Percentiles rank a stretch among this genome's conserved stretches.
Evolutionary conservation across 1,140 invertebrate species (phyloP).

Genomic region (Luehdorfia chinensis): DNA sequence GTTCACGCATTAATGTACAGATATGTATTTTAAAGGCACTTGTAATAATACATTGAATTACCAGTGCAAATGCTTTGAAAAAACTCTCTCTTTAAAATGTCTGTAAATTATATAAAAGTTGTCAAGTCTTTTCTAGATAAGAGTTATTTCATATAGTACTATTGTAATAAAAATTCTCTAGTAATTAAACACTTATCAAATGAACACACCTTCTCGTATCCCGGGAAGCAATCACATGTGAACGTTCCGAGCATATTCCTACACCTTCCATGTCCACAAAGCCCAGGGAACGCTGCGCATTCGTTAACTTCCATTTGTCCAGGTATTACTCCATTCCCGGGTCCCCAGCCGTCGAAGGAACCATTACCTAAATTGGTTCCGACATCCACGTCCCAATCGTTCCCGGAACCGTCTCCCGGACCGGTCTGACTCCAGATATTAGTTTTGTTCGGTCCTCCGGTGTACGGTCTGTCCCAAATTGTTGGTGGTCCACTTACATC

Average conservation of each 20-base stretch:
- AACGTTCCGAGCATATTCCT: constrained; percentile 80
- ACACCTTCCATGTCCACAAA: constrained; percentile 88
- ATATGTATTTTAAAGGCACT: no score
- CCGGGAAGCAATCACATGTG: constrained; percentile 84
- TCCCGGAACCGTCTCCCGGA: constrained; percentile 7
- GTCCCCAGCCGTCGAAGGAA: constrained; percentile 24
- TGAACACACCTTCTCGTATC: constrained; percentile 83
- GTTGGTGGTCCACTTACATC: constrained; percentile 28
- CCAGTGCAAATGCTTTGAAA: no score
- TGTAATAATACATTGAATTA: no score
- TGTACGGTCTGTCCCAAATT: constrained; percentile 36
- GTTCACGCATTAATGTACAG: no score
- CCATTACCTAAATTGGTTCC: constrained; percentile 25
- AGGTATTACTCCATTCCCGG: constrained; percentile 75
- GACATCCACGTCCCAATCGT: constrained; percentile 23
- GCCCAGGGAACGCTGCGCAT: constrained; percentile 89
- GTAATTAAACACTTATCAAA: no score
- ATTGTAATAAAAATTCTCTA: no score
- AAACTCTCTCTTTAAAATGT: no score
- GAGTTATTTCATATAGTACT: no score
- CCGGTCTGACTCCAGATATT: constrained; percentile 32
- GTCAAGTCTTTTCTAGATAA: no score
- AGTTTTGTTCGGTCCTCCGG: constrained; percentile 31
- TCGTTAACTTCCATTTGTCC: constrained; percentile 91
- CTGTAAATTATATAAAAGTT: no score